Percentiles rank a stretch among this genome's conserved stretches.
Evolutionary conservation across 2,797 vertebrate genomes (phyloP).

Genomic region (Helicolenus hilgendorfi): DNA sequence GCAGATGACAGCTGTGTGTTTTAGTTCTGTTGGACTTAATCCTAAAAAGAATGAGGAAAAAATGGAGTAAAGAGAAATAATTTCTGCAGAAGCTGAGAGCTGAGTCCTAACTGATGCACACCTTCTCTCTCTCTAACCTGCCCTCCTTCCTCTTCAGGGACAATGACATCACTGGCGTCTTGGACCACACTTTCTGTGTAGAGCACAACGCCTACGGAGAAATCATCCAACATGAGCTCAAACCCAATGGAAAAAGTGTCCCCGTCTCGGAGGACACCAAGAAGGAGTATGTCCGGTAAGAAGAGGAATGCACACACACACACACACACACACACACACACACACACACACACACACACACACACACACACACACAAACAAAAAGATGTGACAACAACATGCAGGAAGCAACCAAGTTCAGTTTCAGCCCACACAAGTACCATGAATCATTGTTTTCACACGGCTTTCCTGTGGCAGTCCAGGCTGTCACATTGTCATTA

Average conservation of each 20-base stretch:
- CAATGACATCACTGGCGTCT: conserved; percentile 97
- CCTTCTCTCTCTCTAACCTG: not conserved
- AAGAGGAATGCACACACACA: not conserved
- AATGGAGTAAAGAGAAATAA: not conserved
- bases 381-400: not conserved
- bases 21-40: not conserved
- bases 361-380: no score
- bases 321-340: no score
- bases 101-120: not conserved
- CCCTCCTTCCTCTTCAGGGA: conserved; percentile 70
- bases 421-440: not conserved
- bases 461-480: not conserved
- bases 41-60: not conserved
- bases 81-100: not conserved
- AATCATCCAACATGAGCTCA: conserved; percentile 98
- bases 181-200: conserved; percentile 98
- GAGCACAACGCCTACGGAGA: conserved; percentile 98
- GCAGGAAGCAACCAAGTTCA: not conserved
- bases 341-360: no score
- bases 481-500: not conserved
- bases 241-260: conserved; percentile 96
- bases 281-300: conserved; percentile 96
- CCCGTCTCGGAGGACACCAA: conserved; percentile 95
- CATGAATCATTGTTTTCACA: not conserved
- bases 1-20: not conserved